Conservation (phyloP, 2,797 vertebrate genomes). For the Sebastes hubbsi region DNA sequence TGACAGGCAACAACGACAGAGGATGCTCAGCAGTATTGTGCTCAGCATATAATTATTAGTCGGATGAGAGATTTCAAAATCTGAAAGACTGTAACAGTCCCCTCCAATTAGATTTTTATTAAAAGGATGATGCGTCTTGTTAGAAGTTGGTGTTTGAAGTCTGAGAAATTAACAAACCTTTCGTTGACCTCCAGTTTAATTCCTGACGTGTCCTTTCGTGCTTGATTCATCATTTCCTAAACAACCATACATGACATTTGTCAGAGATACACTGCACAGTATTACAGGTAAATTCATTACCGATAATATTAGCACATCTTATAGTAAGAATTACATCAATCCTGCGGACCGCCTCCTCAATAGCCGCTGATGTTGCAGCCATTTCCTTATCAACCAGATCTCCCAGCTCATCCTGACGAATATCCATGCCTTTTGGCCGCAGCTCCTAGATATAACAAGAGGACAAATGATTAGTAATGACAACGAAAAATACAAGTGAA, state of each 20-base stretch:
- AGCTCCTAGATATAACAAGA: constrained; percentile 84
- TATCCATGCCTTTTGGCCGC: constrained; percentile 91
- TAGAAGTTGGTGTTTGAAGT: background rate
- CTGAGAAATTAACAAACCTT: constrained; percentile 82
- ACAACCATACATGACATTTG: background rate
- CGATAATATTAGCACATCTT: background rate
- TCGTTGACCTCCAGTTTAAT: constrained; percentile 96
- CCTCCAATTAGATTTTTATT: background rate
- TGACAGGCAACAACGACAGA: background rate
- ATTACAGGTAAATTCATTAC: background rate
- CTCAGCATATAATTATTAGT: background rate
- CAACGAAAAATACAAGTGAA: background rate
- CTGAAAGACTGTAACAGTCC: background rate
- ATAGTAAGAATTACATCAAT: constrained; percentile 80
- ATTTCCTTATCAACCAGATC: constrained; percentile 99
- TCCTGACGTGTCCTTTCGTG: constrained; percentile 90
- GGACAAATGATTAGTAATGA: background rate
- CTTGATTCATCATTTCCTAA: constrained; percentile 98
- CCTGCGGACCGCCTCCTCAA: constrained; percentile 93
- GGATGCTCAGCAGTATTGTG: background rate
- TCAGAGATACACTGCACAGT: background rate
- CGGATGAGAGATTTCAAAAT: background rate
- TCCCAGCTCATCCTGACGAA: constrained; percentile 94
- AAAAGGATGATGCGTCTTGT: background rate
- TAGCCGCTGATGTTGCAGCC: constrained; percentile 92